These are phyloP conservation scores for Electrophaes corylata DNA, from an alignment of 2,888 invertebrate genomes.

Conservation along the genomic window DNA sequence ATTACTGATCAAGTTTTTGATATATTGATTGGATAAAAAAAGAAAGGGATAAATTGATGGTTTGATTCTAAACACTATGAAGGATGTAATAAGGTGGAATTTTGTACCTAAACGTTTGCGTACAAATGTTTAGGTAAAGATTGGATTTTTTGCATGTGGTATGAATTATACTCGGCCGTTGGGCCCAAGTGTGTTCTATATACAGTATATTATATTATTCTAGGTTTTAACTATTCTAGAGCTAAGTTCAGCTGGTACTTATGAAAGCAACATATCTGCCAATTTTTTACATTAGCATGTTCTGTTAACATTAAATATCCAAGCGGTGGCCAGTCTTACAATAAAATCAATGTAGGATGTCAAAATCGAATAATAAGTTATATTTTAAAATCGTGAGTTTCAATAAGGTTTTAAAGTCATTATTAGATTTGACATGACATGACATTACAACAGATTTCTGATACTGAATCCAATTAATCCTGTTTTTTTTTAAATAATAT, in stretches of 20 bases:
- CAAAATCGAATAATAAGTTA: too few relatives aligned
- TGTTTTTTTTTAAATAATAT: too few relatives aligned
- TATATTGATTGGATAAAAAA: neutral
- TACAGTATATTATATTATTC: constrained; percentile 30
- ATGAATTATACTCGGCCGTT: constrained; percentile 29
- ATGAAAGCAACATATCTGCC: constrained; percentile 34
- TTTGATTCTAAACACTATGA: neutral
- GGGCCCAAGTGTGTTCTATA: constrained; percentile 33
- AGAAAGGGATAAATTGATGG: neutral
- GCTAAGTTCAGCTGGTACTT: constrained; percentile 25
- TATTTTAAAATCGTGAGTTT: too few relatives aligned
- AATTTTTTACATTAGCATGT: constrained; percentile 19
- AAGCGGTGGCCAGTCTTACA: constrained; percentile 4
- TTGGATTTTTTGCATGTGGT: neutral
- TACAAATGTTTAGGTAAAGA: neutral
- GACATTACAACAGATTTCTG: too few relatives aligned
- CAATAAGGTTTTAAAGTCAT: too few relatives aligned
- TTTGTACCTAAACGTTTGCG: neutral
- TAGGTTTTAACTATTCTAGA: constrained; percentile 19
- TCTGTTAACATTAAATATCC: neutral
- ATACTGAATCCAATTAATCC: too few relatives aligned
- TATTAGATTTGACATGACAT: too few relatives aligned
- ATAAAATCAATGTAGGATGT: too few relatives aligned
- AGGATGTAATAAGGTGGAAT: constrained; percentile 4
- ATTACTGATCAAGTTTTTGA: constrained; percentile 1